These are phyloP conservation scores for Aegithalos caudatus DNA, from an alignment of 2,113 vertebrate genomes.

Conservation along the genomic window DNA sequence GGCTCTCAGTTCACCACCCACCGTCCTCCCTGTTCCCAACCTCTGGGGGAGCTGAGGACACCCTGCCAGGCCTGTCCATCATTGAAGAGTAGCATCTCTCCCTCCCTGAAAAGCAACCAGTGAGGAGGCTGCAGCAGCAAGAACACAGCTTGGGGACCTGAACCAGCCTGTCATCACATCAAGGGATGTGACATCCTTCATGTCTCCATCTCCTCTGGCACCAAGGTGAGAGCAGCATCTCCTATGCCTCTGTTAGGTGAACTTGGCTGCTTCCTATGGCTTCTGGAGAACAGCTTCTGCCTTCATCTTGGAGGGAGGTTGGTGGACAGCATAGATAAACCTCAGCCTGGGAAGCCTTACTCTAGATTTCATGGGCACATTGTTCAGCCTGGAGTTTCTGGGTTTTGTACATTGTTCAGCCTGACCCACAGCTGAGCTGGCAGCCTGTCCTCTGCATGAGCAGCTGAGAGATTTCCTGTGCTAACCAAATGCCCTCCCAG, in stretches of 20 bases:
- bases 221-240: background rate
- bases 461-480: background rate
- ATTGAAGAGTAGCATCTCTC: background rate
- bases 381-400: background rate
- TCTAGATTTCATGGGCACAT: accelerated
- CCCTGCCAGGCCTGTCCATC: background rate
- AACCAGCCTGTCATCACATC: accelerated
- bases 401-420: background rate
- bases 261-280: background rate
- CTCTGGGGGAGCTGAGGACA: background rate
- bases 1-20: background rate
- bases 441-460: background rate
- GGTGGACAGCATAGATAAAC: background rate
- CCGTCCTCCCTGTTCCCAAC: background rate
- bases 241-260: background rate
- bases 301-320: background rate
- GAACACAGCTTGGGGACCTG: too few relatives aligned
- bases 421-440: background rate
- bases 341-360: background rate
- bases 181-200: background rate
- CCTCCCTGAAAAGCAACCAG: accelerated
- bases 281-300: background rate
- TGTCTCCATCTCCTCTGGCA: background rate
- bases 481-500: background rate
- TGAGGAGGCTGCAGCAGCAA: background rate